Conservation (phyloP, 2,888 invertebrate genomes). For the Amphipoea oculea region DNA sequence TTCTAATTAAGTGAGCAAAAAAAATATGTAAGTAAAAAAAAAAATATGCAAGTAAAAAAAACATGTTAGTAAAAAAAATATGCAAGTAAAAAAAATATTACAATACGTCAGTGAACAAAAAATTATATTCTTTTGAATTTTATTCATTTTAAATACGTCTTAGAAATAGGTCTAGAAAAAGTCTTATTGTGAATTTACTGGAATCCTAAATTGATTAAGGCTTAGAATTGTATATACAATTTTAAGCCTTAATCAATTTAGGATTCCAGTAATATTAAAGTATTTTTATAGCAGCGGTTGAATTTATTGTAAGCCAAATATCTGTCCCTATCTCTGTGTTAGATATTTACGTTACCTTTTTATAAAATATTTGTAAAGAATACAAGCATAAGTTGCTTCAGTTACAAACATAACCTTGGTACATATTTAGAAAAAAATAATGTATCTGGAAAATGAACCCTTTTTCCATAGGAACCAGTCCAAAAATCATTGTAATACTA, state of each 20-base stretch:
- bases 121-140: not conserved
- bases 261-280: too few relatives aligned
- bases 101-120: not conserved
- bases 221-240: not conserved
- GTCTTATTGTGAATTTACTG: not conserved
- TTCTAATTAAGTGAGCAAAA: not conserved
- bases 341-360: not conserved
- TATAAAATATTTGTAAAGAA: not conserved
- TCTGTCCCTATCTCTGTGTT: not conserved
- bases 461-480: not conserved
- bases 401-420: not conserved
- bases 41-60: not conserved
- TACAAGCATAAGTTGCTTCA: too few relatives aligned
- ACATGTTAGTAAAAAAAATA: too few relatives aligned
- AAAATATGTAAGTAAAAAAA: too few relatives aligned
- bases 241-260: too few relatives aligned
- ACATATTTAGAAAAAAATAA: not conserved
- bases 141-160: not conserved
- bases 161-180: not conserved
- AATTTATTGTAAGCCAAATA: not conserved
- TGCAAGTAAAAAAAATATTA: too few relatives aligned
- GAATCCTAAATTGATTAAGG: not conserved
- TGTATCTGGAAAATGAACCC: not conserved
- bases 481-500: not conserved
- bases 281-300: not conserved